Base-by-base conservation (phyloP, 2,797 vertebrate species). In the Sebastes baramenuke region DNA sequence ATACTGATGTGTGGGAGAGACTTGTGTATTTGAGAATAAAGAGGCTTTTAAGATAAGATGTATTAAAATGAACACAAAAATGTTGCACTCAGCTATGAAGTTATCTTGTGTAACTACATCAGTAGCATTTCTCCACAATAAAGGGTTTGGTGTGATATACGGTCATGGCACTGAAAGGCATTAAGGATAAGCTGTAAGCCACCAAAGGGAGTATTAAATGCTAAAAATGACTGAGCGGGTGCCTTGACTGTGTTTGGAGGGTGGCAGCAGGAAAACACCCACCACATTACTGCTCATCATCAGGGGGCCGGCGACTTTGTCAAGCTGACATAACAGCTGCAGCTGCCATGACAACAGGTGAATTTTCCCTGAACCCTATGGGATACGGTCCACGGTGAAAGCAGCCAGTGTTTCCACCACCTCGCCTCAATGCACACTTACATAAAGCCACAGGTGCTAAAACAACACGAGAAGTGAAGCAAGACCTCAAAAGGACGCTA, bases 271-370 rank as follows among this genome's bases (percentile, higher is more conserved):
- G 71, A 80, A 85, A 88, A 77, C 74, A 78, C 56, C 34, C 10
- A 69, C 34, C 62, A 52, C 79, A 84, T 81, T 38, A 24, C 75
- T 71, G 79, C 67, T 85, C 68, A 72, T 90, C 80, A 87, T 86
- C 67, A 60, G 59, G 22, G 59, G 32, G 61, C 36, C 4, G 10
- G 67, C 11, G 2, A 54, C 46, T 24, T 71, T 69, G 76, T 80
- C 77, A 87, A 70, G 58, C 66, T 55, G 22, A 77, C 78, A 38
- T 65, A 79, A 81, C 70, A 79, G 74, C 82, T 80, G 81, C 69
- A 69, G 89, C 84, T 82, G 74, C 83, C 77, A 89, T 87, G 79
- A 82, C 84, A 75, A 87, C 86, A 83, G 84, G 70, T 79, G 71
- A 67, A 32, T 81, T 77, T 83, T 71, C 29, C 83, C 70, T 20